Evolutionary conservation across 2,113 vertebrate genomes (phyloP).

Genomic region (Hylia prasina): DNA sequence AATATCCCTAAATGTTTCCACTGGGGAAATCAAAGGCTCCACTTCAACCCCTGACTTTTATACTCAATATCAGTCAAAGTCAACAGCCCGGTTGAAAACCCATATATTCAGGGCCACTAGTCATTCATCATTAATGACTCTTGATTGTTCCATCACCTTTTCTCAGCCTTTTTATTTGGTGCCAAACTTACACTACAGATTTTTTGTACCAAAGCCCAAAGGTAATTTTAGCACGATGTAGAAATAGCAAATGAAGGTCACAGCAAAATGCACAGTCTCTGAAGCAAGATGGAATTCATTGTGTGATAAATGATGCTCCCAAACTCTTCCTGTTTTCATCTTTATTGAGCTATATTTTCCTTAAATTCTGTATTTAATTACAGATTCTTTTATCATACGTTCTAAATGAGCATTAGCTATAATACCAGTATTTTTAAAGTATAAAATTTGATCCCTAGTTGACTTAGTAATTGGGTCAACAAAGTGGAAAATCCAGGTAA

Average conservation of each 20-base stretch:
- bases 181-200: neutral
- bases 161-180: conserved; percentile 3
- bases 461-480: neutral
- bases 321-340: neutral
- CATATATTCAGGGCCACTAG: neutral
- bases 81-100: neutral
- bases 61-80: conserved; percentile 16
- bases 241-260: conserved; percentile 4
- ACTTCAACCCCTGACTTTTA: neutral
- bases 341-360: neutral
- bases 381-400: neutral
- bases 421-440: neutral
- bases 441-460: neutral
- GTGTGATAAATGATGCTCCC: neutral
- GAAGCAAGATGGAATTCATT: neutral
- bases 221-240: neutral
- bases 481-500: neutral
- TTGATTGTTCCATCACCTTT: conserved; percentile 25
- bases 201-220: neutral
- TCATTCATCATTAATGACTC: conserved; percentile 37
- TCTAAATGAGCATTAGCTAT: neutral
- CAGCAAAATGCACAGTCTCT: neutral
- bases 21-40: conserved; percentile 20
- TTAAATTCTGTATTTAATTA: neutral
- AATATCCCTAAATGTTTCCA: neutral